These are phyloP conservation scores for Galago senegalensis DNA, from an alignment of 2,797 vertebrate genomes.

Conservation along the genomic window DNA sequence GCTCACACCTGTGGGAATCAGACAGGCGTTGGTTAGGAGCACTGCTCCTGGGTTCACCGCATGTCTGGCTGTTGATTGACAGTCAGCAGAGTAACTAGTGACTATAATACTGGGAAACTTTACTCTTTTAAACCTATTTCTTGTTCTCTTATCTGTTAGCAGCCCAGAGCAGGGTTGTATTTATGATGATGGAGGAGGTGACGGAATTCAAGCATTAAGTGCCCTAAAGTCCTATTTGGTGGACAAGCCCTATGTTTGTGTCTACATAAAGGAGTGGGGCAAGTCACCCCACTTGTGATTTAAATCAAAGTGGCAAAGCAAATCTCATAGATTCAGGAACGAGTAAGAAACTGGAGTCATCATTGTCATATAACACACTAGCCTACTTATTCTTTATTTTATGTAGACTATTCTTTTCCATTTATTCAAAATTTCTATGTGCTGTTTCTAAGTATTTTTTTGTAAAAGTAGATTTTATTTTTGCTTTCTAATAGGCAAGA, in stretches of 20 bases:
- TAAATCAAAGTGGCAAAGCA: background rate
- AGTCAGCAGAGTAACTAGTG: background rate
- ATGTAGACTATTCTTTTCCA: background rate
- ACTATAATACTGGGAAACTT: background rate
- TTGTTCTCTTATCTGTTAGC: background rate
- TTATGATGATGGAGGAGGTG: background rate
- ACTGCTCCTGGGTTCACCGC: background rate
- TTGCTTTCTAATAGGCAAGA: background rate
- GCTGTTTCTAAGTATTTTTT: background rate
- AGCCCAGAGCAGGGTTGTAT: background rate
- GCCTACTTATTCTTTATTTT: background rate
- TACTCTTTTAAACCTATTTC: background rate
- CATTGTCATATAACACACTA: background rate
- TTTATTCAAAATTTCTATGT: background rate
- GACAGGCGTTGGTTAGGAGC: background rate
- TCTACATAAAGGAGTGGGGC: background rate
- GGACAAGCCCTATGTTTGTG: background rate
- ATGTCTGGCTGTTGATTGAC: background rate
- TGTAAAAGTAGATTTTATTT: background rate
- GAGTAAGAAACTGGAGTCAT: background rate
- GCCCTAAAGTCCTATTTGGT: background rate
- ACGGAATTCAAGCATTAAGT: background rate
- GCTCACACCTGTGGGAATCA: background rate
- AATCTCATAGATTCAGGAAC: background rate
- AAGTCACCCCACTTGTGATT: background rate